Evolutionary conservation across 2,888 invertebrate species (phyloP).

Genomic region (Plebejus melissa): DNA sequence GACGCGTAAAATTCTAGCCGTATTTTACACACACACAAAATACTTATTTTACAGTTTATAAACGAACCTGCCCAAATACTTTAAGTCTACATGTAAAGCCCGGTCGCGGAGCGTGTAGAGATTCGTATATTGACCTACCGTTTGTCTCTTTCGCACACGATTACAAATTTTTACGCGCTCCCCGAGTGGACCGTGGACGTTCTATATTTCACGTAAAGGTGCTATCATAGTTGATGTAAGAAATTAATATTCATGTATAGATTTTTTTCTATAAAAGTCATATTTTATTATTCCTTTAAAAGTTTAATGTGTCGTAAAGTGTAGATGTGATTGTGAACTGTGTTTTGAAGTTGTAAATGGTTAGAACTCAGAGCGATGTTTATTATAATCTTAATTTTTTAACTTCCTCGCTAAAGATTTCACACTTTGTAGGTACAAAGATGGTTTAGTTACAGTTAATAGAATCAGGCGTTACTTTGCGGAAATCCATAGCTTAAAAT

Average conservation of each 20-base stretch:
- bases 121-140: too few relatives aligned
- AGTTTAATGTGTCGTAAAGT: not conserved
- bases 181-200: not conserved
- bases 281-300: conserved; percentile 6
- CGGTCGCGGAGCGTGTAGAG: too few relatives aligned
- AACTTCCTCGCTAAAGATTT: not conserved
- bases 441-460: too few relatives aligned
- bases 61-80: not conserved
- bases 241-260: not conserved
- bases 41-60: not conserved
- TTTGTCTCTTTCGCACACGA: too few relatives aligned
- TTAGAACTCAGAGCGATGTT: not conserved
- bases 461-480: too few relatives aligned
- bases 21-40: too few relatives aligned
- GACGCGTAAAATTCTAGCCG: too few relatives aligned
- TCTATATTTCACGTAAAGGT: not conserved
- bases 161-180: too few relatives aligned
- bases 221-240: not conserved
- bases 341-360: not conserved
- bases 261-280: not conserved
- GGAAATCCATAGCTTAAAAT: too few relatives aligned
- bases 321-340: not conserved
- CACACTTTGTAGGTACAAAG: not conserved
- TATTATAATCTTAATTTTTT: not conserved
- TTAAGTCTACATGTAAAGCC: not conserved